phyloP scores from a whole-genome alignment of 2,113 vertebrate genomes.

The Syngnathoides biaculeatus region DNA sequence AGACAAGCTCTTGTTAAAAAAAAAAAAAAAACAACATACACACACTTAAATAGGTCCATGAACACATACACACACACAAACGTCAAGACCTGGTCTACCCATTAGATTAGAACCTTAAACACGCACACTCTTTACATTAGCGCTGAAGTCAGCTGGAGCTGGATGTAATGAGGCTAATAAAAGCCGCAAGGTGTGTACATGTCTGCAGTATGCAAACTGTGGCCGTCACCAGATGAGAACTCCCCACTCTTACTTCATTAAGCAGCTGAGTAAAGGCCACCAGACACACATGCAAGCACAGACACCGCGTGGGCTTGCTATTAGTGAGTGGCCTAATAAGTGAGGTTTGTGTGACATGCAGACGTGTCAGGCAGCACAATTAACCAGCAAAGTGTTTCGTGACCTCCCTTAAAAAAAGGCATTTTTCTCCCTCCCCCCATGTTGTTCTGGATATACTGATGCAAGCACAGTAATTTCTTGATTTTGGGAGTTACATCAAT shows the following conservation, averaged over 20 bases:
- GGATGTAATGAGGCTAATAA: conserved; percentile 34
- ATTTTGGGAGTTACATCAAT: too few species aligned
- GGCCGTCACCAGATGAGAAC: conserved; percentile 21
- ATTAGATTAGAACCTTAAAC: conserved; percentile 45
- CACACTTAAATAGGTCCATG: conserved; percentile 24
- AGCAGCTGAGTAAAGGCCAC: conserved; percentile 24
- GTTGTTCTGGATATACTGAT: too few species aligned
- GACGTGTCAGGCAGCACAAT: background rate
- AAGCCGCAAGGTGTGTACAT: background rate
- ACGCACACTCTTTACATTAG: conserved; percentile 46
- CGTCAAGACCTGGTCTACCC: conserved; percentile 24
- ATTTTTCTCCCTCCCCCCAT: too few species aligned
- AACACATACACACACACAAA: conserved; percentile 27
- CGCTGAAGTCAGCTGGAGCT: conserved; percentile 14
- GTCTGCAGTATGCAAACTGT: conserved; percentile 9
- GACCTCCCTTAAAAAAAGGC: background rate
- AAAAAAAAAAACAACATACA: background rate
- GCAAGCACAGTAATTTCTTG: too few species aligned
- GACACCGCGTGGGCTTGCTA: background rate
- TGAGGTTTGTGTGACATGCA: background rate
- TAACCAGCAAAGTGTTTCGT: background rate
- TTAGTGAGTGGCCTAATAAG: background rate
- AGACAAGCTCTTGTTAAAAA: conserved; percentile 39
- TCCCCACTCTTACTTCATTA: conserved; percentile 39
- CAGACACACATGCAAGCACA: conserved; percentile 9